phyloP scores from a whole-genome alignment of 2,888 invertebrate genomes.

The Oligia fasciuncula region DNA sequence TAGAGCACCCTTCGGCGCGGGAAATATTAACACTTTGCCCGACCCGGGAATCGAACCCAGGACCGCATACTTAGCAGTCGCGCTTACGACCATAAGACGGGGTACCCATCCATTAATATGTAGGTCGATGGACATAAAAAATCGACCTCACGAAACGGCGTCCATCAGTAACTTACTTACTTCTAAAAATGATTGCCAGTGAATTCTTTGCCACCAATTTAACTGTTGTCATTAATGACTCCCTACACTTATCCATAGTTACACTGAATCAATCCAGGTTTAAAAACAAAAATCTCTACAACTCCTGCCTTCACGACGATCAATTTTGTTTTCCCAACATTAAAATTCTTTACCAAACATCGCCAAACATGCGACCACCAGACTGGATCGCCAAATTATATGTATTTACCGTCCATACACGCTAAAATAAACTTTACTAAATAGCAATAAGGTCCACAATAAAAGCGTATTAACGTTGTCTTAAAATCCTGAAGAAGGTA shows the following conservation, averaged over 20 bases:
- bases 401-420: background rate
- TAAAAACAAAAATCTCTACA: conserved; percentile 32
- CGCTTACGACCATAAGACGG: too few species aligned
- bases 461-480: background rate
- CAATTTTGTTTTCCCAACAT: conserved; percentile 41
- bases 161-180: conserved; percentile 7
- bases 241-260: conserved; percentile 21
- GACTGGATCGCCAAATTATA: conserved; percentile 32
- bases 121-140: background rate
- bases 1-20: too few species aligned
- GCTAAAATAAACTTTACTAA: conserved; percentile 41
- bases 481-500: conserved; percentile 20
- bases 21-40: too few species aligned
- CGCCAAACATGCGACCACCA: conserved; percentile 43
- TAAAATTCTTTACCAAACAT: conserved; percentile 55
- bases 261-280: conserved; percentile 20
- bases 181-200: conserved; percentile 12
- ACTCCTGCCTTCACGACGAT: conserved; percentile 2
- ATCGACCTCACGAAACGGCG: background rate
- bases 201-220: conserved; percentile 11
- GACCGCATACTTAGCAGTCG: too few species aligned
- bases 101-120: background rate
- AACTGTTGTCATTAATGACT: conserved; percentile 13
- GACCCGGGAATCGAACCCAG: too few species aligned
- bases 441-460: background rate